Evolutionary conservation across 1,140 invertebrate genomes (phyloP), one percentile per base, ranked within the genome.

Genomic region (Nixonia krombeini): DNA sequence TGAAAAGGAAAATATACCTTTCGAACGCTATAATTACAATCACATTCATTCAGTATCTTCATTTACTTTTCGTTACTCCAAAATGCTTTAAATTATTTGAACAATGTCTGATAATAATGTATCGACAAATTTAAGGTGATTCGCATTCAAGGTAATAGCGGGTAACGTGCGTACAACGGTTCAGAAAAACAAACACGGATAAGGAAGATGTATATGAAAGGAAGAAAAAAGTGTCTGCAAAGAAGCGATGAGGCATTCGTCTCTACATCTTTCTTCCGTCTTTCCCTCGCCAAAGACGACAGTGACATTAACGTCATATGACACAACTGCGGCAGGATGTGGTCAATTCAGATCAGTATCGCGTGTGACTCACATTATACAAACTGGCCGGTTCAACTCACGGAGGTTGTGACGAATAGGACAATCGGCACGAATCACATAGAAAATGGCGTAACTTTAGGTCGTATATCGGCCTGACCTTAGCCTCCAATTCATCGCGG

Each of bases 321-420:
- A 74, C 67, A 72, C 71, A 73, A 59, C 71, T 74, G n/a, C n/a
- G 72, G 76, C 81, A 85, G 82, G 82, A 85, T 82, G 79, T 76
- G 72, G 78, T 78, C 76, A 82, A 84, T 84, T 84, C 79, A 81
- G 77, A 79, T 79, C 74, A 79, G 72, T 74, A 63, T 73, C 65
- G 71, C 74, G 62, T 78, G 74, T 83, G 81, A 84, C 70, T 84
- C 81, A 84, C 74, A 80, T 80, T 80, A 78, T 59, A 65, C 52
- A 28, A 67, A 59, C 61, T 68, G 55, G 55, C 42, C 59, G 57
- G 62, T 67, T 62, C 65, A 64, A 65, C 56, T 65, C 49, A 64
- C 63, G 44, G 57, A 61, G 63, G 37, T 59, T 56, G 64, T 59
- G 64, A 59, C 63, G 68, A 70, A 65, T 69, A 71, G 64, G 53